Evolutionary conservation across 1,140 invertebrate genomes (phyloP), one percentile per base, ranked within the genome.

Genomic region (Aradophagus sp.): DNA sequence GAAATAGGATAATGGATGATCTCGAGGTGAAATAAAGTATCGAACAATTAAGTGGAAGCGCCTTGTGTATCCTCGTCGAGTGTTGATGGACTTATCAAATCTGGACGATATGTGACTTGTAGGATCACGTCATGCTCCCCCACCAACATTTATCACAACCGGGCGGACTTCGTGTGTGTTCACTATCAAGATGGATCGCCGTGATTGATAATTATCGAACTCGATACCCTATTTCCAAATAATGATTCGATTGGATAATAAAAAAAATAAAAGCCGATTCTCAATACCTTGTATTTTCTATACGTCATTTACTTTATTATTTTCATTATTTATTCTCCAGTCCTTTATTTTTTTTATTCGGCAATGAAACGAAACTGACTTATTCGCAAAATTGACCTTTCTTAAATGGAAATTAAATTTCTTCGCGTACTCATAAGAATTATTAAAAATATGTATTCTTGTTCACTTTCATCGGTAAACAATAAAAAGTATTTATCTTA

Each of bases 41-140:
- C 12, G 5, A 38, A 27, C 34, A 27, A 47, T 38, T 39, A 19
- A 41, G 41, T 41, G 11, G 29, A 47, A 38, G 17, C 35, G 38
- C 23, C 31, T n/a, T n/a, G 23, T 31, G 41, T 36, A 29, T 65
- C 32, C 14, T 44, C 38, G 23, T 52, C 23, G 17, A 67, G 44
- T 48, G 52, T 56, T 38, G 41, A 59, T 61, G 47, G 47, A 59
- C 36, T 61, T 68, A 68, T 68, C 55, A 55, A 67, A 53, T 59
- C 45, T 19, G 47, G 16, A 45, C 55, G 39, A 39, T 50, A 35
- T 17, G 32, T 16, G 29, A 50, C 31, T 35, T 44, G 29, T 14
- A 13, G 27, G 29, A 52, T 52, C 36, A 44, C 20, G 23, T 38
- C 41, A 32, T 23, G 16, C 1, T 50, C 41, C 45, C 63, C 63